Base-by-base conservation (phyloP, 1,140 invertebrate species). In the Drosophila pectinifera region DNA sequence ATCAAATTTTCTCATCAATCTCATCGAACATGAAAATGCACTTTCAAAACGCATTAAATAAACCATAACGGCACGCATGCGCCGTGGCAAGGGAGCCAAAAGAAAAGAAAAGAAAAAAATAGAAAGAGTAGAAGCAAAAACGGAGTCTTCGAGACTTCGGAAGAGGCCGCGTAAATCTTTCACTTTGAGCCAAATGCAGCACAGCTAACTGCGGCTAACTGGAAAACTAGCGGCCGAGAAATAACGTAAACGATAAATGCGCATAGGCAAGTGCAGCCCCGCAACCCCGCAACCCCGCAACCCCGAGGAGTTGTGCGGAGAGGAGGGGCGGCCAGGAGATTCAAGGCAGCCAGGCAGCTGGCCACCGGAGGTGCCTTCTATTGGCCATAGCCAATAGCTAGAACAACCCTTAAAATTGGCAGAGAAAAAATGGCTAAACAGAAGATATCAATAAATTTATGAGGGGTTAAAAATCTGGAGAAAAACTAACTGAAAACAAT, bases 1-100 rank as follows among this genome's bases (percentile, higher is more conserved):
- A 90, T 90, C 86, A 90, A 90, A 90, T 90, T 91, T 91, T 90
- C 90, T 91, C 90, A 91, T 91, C 90, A 91, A 91, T 91, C 85
- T 90, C 84, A 82, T 91, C 85, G 78, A 91, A 91, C 90, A 91
- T 91, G 90, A 86, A 91, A 91, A 91, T 91, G 90, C 90, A 91
- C 90, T 91, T 91, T 91, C 90, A 91, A 91, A 91, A 91, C 90
- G 84, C 84, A 89, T 89, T 89, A 89, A 89, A 89, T 90, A 89
- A 89, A 89, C 84, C 84, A 89, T 89, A 89, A 89, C 84, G 84
- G 84, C 84, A 89, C 84, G 84, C 84, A 89, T 89, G 85, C 83
- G 84, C 65, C 56, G 73, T 39, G 54, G 42, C 67, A 61, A 61
- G 51, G 36, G 43, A 68, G 64, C 31, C 49, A 36, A 36, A 53